Conservation (phyloP, 2,888 invertebrate genomes). For the Plagiodera versicolora region DNA sequence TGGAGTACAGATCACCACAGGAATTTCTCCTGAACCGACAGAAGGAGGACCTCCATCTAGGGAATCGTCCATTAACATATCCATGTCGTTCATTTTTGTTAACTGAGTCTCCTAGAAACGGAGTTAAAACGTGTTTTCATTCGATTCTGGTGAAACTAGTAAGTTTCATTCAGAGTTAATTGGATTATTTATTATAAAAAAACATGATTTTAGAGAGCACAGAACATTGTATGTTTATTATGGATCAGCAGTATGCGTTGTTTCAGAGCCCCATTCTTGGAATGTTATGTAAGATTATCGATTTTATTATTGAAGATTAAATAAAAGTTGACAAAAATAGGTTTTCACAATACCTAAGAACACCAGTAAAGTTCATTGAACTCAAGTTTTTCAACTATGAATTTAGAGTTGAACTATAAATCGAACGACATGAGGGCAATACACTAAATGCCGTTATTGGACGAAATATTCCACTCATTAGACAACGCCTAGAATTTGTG, state of each 20-base stretch:
- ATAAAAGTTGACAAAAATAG: no score
- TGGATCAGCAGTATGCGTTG: no score
- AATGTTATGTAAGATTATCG: no score
- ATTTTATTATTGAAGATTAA: no score
- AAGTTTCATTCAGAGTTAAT: not conserved
- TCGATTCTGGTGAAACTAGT: not conserved
- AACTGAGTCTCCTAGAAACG: constrained; percentile 56
- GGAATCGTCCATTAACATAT: constrained; percentile 75
- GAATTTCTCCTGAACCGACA: constrained; percentile 77
- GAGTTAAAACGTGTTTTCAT: constrained; percentile 2
- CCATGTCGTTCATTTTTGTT: constrained; percentile 65
- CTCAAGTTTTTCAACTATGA: not conserved
- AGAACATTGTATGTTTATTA: no score
- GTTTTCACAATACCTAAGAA: not conserved
- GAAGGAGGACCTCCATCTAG: constrained; percentile 81
- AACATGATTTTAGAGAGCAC: not conserved
- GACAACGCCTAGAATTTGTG: constrained; percentile 25
- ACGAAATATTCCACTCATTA: constrained; percentile 13
- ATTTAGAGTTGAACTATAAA: no score
- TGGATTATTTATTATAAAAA: not conserved
- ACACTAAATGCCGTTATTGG: not conserved
- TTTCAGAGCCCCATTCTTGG: no score
- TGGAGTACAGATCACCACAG: constrained; percentile 51
- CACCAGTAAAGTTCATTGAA: constrained; percentile 14
- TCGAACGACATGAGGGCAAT: no score